Evolutionary conservation across 2,113 vertebrate species (phyloP), one percentile per base, ranked within the genome.

Genomic region (Capra hircus): DNA sequence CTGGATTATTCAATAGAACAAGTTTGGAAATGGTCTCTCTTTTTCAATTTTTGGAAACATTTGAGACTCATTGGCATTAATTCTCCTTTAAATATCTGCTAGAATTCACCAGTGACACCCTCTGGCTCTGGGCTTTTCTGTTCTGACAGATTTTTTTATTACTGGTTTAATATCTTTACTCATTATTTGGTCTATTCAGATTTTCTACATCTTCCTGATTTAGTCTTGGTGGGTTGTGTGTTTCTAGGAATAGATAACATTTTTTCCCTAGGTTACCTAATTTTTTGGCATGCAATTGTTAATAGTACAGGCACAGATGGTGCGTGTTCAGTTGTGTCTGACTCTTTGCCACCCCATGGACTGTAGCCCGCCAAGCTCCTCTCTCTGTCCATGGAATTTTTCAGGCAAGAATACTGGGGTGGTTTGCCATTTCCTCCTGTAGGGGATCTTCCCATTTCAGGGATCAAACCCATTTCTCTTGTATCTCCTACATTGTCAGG

Each of bases 41-140:
- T 5, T 53, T 83, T 83, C 33, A 55, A 27, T 55, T 36, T 83
- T 83, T 40, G 7, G 21, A 55, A 83, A 53, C 23, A 25, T 55
- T 55, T 83, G 33, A 40, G 52, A 36, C 15, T 23, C 12, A 83
- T 3, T 55, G 52, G 52, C n/a, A 77, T 43, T 55, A 43, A 90
- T 83, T 83, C 81, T 33, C 43, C n/a, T 77, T 77, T 77, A 90
- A 77, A 33, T 77, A 27, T 57, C 55, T 55, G 88, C 53, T 43
- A 57, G 67, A 57, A 90, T 57, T 77, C 40, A 90, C 67, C 17
- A 33, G 27, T 77, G 36, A 77, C 3, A 5, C 27, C 28, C 30
- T 90, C 52, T 74, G 36, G 12, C 53, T 53, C 21, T 77, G 27
- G 67, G 27, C 11, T 77, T 74, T 77, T 77, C 67, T 33, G 17